Base-by-base conservation (phyloP, 2,797 vertebrate species). In the Danio kyathit region DNA sequence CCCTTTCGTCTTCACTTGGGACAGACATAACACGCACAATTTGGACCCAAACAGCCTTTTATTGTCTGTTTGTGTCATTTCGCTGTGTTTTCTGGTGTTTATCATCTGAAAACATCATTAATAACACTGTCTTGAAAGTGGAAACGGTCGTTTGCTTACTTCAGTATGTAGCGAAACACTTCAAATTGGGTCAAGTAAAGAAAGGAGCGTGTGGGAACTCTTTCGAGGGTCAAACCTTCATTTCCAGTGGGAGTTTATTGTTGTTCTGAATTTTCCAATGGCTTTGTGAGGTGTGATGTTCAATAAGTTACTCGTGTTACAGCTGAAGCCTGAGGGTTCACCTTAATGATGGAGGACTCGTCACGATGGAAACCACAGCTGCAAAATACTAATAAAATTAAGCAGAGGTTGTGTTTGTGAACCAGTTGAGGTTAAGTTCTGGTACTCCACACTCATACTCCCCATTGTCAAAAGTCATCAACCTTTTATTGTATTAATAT, bases 371-470 rank as follows among this genome's bases (percentile, higher is more conserved):
- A 91, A 92, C 86, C 85, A 84, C 14, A 82, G 84, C 83, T 88
- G 86, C 91, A 89, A 90, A 90, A 92, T 91, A 81, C 87, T 89
- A 89, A 91, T 89, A 87, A 90, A 89, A 79, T 51, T 17, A 82
- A 79, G 46, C 13, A 38, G 13, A 67, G 46, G 10, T 19, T 56
- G 29, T 29, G 29, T 70, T 74, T 76, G 46, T 65, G 73, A 60
- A 7, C 56, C 52, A 7, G 57, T 48, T 46, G 1, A 66, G 73
- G 52, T 17, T 17, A 17, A 79, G 29, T 29, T 29, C 29, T 29
- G 3, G 29, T 29, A 29, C 29, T 29, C 29, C 29, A 29, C 29
- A 29, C 29, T 1, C 29, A 29, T 29, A 3, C 29, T 29, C 29
- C 29, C 29, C 3, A n/a, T n/a, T n/a, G n/a, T n/a, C n/a, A n/a